A percentile compares a stretch with the other conserved stretches of the same genome.
Evolutionary conservation across 2,113 vertebrate species (phyloP).

Genomic region (Calidris pugnax): DNA sequence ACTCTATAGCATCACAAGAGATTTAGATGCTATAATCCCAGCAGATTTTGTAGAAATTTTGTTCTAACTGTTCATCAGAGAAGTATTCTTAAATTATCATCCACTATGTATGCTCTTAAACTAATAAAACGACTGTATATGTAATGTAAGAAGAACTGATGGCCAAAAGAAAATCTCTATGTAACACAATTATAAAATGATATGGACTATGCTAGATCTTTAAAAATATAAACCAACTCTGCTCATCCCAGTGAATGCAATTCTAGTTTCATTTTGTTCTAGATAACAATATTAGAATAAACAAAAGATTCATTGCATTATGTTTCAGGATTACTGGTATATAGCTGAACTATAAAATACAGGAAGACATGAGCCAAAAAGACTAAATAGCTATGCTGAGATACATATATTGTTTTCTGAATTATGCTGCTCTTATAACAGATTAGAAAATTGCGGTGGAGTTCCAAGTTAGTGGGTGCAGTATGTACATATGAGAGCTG

Average conservation of each 20-base stretch:
- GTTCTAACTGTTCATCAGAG: neutral
- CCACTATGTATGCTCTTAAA: neutral
- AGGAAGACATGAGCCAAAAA: neutral
- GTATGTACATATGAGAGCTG: neutral
- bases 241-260: neutral
- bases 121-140: neutral
- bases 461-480: neutral
- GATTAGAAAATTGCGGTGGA: neutral
- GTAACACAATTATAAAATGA: neutral
- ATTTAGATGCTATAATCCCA: neutral
- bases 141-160: neutral
- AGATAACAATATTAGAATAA: neutral
- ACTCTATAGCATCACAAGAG: neutral
- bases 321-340: neutral
- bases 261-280: neutral
- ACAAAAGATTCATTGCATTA: neutral
- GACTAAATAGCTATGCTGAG: neutral
- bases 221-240: neutral
- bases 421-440: neutral
- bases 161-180: neutral
- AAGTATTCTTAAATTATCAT: neutral
- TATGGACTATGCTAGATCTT: neutral
- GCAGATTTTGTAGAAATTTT: neutral
- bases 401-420: neutral
- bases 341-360: neutral